Conservation (phyloP, 2,888 invertebrate genomes). For the Morpho achilles region DNA sequence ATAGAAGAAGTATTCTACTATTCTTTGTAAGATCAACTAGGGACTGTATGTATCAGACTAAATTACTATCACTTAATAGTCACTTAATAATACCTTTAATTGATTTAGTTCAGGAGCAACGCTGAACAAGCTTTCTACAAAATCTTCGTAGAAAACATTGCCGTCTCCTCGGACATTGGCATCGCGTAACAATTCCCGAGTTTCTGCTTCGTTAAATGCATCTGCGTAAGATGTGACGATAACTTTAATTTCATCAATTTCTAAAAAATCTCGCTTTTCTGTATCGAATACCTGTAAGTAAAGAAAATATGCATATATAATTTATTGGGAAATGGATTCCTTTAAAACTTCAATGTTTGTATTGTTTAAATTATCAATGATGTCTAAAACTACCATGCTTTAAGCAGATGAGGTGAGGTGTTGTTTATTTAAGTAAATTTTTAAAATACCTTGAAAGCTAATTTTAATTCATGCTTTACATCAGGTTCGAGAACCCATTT, state of each 20-base stretch:
- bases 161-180: constrained; percentile 63
- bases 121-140: constrained; percentile 57
- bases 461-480: constrained; percentile 56
- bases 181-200: constrained; percentile 54
- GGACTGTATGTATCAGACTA: no score
- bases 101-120: constrained; percentile 57
- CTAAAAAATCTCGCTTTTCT: constrained; percentile 55
- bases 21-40: no score
- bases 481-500: constrained; percentile 48
- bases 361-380: no score
- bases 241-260: constrained; percentile 47
- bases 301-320: no score
- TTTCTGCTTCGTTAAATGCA: constrained; percentile 45
- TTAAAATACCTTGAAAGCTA: constrained; percentile 52
- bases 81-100: constrained; percentile 39
- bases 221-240: constrained; percentile 50
- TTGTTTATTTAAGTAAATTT: no score
- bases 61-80: no score
- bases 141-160: constrained; percentile 54
- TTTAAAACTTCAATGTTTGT: no score
- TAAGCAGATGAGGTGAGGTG: no score
- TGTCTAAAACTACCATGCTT: no score
- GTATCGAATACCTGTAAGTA: constrained; percentile 58
- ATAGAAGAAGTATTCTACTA: no score
- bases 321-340: no score